Evolutionary conservation across 1,140 invertebrate species (phyloP).

Genomic region (Halyomorpha halys): DNA sequence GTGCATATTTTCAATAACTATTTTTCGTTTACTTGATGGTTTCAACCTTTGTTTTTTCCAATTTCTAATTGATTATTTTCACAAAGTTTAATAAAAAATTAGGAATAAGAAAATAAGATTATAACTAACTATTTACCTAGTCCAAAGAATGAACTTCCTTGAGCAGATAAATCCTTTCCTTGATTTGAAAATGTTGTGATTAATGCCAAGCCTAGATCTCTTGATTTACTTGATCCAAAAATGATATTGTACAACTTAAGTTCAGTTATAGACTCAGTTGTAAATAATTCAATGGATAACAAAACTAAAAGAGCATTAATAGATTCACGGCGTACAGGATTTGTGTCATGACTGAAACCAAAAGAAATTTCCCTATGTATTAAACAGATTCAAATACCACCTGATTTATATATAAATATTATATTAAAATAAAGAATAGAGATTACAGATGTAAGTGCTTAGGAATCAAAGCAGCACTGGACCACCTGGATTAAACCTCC

Average conservation of each 20-base stretch:
- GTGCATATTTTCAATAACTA: too few relatives aligned
- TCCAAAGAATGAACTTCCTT: conserved; percentile 70
- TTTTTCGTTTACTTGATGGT: too few relatives aligned
- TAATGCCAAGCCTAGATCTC: conserved; percentile 63
- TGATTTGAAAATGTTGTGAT: conserved; percentile 69
- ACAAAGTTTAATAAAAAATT: neutral
- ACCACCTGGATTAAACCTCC: too few relatives aligned
- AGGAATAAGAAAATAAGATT: conserved; percentile 11
- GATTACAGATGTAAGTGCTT: too few relatives aligned
- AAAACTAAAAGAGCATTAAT: conserved; percentile 77
- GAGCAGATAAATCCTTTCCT: conserved; percentile 56
- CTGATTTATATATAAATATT: neutral
- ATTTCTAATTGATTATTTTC: too few relatives aligned
- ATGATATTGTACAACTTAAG: conserved; percentile 50
- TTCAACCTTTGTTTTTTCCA: too few relatives aligned
- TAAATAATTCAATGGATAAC: conserved; percentile 79
- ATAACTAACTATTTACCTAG: conserved; percentile 43
- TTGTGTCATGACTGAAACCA: conserved; percentile 69
- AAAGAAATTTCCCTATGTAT: neutral
- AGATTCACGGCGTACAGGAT: conserved; percentile 76
- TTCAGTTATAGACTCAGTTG: conserved; percentile 52
- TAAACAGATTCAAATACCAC: neutral
- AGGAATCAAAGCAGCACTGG: too few relatives aligned
- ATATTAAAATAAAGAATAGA: neutral
- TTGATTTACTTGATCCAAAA: conserved; percentile 54